Base-by-base conservation (phyloP, 2,113 vertebrate genomes). In the Paraplagusia blochii region DNA sequence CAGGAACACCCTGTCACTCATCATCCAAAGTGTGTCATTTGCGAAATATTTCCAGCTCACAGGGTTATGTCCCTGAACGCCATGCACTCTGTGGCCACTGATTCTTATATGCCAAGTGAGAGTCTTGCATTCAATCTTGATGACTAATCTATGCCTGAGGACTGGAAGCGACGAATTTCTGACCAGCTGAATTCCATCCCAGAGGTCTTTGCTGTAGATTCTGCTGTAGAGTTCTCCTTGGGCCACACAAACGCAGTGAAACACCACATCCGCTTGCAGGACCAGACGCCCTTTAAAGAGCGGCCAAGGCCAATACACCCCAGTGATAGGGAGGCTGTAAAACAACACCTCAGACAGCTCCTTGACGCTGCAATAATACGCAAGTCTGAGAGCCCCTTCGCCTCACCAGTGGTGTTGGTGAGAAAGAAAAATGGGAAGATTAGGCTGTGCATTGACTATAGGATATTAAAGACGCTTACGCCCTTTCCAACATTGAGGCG, bases 221-320 rank as follows among this genome's bases (percentile, higher is more conserved):
- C n/a, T n/a, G n/a, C n/a, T n/a, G n/a, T n/a, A n/a, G 44, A 50
- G 1, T 1, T 53, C 2, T 56, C 62, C 11, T 33, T 43, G 19
- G 44, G 45, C 17, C 62, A 50, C 12, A 65, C 62, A 1, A 35
- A 18, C 11, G 19, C 38, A 10, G 62, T 65, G 5, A 46, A 9
- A 4, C 64, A 67, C 15, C 63, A 50, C 38, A 57, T 58, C n/a
- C 63, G 4, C n/a, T n/a, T n/a, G n/a, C n/a, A n/a, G n/a, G n/a
- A n/a, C n/a, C n/a, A n/a, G n/a, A n/a, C n/a, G n/a, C n/a, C n/a
- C n/a, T n/a, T n/a, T n/a, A n/a, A n/a, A n/a, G n/a, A n/a, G n/a
- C n/a, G n/a, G n/a, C n/a, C n/a, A n/a, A n/a, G n/a, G n/a, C n/a
- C n/a, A n/a, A n/a, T n/a, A n/a, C n/a, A n/a, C n/a, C n/a, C n/a